Conservation (phyloP, 64 coral and sea anemone genomes). For the Porites lutea region DNA sequence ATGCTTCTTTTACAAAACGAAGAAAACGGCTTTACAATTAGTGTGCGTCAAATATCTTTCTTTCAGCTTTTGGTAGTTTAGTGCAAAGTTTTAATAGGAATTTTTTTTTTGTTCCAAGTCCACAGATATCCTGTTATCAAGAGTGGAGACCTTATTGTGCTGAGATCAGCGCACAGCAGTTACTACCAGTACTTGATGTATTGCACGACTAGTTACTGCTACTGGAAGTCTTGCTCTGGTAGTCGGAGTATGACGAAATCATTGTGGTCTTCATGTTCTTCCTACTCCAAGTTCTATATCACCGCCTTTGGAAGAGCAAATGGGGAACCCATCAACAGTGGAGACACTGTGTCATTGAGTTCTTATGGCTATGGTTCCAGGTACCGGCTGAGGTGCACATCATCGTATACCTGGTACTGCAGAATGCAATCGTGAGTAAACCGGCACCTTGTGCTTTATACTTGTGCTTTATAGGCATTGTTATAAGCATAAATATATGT, state of each 20-base stretch:
- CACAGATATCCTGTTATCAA: background rate
- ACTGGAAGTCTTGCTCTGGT: background rate
- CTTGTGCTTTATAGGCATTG: too few species aligned
- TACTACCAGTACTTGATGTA: background rate
- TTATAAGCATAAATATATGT: too few species aligned
- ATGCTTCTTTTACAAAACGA: too few species aligned
- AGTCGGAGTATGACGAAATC: background rate
- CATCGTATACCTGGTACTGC: background rate
- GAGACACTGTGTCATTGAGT: slow-evolving; percentile 16
- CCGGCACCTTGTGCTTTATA: too few species aligned
- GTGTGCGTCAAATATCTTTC: too few species aligned
- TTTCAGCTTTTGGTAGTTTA: too few species aligned
- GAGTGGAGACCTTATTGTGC: background rate
- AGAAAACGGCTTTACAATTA: too few species aligned
- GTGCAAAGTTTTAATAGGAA: too few species aligned
- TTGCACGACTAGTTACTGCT: background rate
- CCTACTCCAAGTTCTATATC: background rate
- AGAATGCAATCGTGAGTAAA: background rate
- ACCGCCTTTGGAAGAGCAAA: slow-evolving; percentile 18
- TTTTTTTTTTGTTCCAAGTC: background rate
- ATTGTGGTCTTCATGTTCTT: background rate
- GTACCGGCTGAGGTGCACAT: slow-evolving; percentile 10
- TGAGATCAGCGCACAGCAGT: background rate
- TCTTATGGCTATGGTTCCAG: background rate
- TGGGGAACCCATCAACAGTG: slow-evolving; percentile 44